Evolutionary conservation across 1,140 invertebrate genomes (phyloP).

Genomic region (Antheraea mylitta): DNA sequence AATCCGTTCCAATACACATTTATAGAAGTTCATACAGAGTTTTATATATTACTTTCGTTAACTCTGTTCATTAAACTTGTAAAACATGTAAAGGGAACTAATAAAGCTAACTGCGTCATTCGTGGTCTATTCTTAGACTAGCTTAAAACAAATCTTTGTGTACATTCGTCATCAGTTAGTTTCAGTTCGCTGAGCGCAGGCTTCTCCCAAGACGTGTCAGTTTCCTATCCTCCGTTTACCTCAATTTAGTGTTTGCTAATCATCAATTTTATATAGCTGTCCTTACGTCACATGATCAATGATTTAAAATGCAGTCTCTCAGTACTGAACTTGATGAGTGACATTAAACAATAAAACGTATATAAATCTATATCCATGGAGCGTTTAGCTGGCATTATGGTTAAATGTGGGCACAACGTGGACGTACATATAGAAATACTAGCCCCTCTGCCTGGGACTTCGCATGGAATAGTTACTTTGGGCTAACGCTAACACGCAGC

Average conservation of each 20-base stretch:
- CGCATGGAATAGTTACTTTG: too few species aligned
- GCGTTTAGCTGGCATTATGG: too few species aligned
- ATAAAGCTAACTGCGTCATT: constrained; percentile 37
- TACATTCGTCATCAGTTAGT: constrained; percentile 2
- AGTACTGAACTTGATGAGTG: too few species aligned
- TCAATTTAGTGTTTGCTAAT: background rate
- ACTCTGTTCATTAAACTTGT: constrained; percentile 19
- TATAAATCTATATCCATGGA: too few species aligned
- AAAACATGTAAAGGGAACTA: constrained; percentile 32
- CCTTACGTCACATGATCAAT: background rate
- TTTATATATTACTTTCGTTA: too few species aligned
- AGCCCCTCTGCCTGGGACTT: too few species aligned
- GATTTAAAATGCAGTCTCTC: background rate
- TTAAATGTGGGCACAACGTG: too few species aligned
- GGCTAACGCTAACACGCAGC: too few species aligned
- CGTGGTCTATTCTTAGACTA: constrained; percentile 21
- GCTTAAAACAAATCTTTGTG: constrained; percentile 10
- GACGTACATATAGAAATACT: too few species aligned
- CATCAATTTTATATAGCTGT: background rate
- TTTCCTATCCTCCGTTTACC: background rate
- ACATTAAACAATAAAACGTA: too few species aligned
- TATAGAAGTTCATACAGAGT: too few species aligned
- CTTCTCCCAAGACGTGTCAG: background rate
- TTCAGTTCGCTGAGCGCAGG: background rate
- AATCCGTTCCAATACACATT: too few species aligned